phyloP scores from a whole-genome alignment of 2,113 vertebrate species.

The Notarius quadriscutis region DNA sequence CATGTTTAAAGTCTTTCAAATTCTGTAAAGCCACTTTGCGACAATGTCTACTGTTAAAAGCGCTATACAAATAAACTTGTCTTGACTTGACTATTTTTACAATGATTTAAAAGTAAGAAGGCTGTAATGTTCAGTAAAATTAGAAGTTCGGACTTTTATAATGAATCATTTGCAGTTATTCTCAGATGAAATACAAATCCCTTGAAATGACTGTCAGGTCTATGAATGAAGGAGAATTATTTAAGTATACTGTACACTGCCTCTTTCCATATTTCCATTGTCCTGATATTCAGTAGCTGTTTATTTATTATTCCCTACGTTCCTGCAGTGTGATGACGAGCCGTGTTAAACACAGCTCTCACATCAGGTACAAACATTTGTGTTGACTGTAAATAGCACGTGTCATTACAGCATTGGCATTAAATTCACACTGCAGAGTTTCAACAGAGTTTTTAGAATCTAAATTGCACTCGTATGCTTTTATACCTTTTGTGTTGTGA shows the following conservation, averaged over 20 bases:
- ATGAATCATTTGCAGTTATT: not conserved
- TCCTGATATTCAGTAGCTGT: not conserved
- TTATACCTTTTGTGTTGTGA: not conserved
- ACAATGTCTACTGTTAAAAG: too few relatives aligned
- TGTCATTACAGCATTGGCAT: not conserved
- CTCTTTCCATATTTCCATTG: not conserved
- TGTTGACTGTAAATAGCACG: not conserved
- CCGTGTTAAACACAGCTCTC: not conserved
- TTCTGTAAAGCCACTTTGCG: too few relatives aligned
- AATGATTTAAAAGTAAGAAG: not conserved
- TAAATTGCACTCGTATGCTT: not conserved
- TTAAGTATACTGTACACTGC: too few relatives aligned
- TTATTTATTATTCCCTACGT: not conserved
- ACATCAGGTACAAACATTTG: not conserved
- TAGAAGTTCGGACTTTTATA: not conserved
- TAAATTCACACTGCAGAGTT: not conserved
- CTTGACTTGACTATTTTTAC: not conserved
- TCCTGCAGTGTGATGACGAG: not conserved
- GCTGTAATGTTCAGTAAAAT: not conserved
- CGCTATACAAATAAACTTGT: too few relatives aligned
- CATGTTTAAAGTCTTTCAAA: too few relatives aligned
- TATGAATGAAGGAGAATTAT: not conserved
- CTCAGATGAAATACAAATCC: not conserved
- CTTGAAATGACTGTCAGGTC: not conserved
- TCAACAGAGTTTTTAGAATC: not conserved